Evolutionary conservation across 1,140 invertebrate genomes (phyloP).

Genomic region (Aphaenogaster floridana): DNA sequence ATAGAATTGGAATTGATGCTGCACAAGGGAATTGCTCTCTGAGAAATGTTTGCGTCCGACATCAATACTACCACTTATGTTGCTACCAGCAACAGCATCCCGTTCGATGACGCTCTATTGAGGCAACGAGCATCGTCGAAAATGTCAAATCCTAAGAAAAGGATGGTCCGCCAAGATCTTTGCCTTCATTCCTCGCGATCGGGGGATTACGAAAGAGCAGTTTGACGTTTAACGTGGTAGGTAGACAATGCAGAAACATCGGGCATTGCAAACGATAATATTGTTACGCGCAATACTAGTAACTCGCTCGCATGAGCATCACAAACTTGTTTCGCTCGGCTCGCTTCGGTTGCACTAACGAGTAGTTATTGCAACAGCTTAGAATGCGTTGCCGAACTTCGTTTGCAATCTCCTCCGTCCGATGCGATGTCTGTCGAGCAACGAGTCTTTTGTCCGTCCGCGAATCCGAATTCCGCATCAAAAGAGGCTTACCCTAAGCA

Average conservation of each 20-base stretch:
- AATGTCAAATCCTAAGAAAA: background rate
- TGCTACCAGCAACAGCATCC: background rate
- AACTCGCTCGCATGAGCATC: background rate
- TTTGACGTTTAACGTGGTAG: constrained; percentile 8
- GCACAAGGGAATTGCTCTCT: constrained; percentile 41
- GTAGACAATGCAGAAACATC: background rate
- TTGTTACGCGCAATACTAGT: background rate
- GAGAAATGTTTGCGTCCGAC: constrained; percentile 9
- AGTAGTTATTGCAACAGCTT: constrained; percentile 50
- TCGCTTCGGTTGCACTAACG: constrained; percentile 37
- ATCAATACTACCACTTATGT: background rate
- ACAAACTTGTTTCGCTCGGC: background rate
- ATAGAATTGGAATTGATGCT: constrained; percentile 67
- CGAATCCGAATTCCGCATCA: constrained; percentile 9
- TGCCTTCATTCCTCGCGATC: background rate
- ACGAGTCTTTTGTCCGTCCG: background rate
- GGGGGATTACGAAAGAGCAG: background rate
- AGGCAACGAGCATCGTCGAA: background rate
- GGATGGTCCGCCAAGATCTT: background rate
- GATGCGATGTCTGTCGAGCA: background rate
- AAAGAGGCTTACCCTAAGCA: constrained; percentile 37
- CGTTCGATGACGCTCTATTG: constrained; percentile 32
- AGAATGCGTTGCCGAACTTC: background rate
- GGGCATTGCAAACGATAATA: background rate
- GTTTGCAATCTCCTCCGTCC: constrained; percentile 20